Percentiles rank a stretch among this genome's conserved stretches.
phyloP scores from a whole-genome alignment of 1,140 invertebrate species.

The Caerostris extrusa region DNA sequence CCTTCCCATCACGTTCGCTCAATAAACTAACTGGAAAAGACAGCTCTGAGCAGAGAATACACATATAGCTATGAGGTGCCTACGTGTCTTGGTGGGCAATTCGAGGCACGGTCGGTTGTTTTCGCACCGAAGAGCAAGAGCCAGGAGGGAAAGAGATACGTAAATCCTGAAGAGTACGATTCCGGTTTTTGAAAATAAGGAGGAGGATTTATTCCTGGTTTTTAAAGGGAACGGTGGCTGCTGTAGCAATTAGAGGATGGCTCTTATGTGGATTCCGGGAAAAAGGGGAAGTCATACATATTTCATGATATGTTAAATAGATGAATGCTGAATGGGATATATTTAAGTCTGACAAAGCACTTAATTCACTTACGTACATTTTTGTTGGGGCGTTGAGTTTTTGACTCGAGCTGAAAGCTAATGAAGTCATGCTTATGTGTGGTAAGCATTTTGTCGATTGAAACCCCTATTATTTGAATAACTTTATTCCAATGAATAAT shows the following conservation, averaged over 20 bases:
- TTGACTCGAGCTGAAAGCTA: too few species aligned
- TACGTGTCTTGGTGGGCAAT: constrained; percentile 22
- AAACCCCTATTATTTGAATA: too few species aligned
- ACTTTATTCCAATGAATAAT: too few species aligned
- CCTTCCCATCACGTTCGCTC: constrained; percentile 38
- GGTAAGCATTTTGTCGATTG: too few species aligned
- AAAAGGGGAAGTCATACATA: not conserved
- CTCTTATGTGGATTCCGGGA: not conserved
- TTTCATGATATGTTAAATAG: not conserved
- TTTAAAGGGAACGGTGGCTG: not conserved
- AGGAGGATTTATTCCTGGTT: not conserved
- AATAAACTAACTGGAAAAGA: constrained; percentile 54
- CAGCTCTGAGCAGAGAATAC: constrained; percentile 29
- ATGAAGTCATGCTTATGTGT: too few species aligned
- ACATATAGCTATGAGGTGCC: not conserved
- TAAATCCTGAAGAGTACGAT: constrained; percentile 20
- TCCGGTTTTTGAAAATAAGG: not conserved
- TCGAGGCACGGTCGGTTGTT: constrained; percentile 5
- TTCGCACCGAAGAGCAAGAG: constrained; percentile 20
- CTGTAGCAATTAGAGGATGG: not conserved
- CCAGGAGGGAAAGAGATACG: not conserved
- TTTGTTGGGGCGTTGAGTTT: not conserved
- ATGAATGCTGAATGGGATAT: not conserved
- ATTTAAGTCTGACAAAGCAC: not conserved
- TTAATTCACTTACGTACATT: not conserved